Percentiles rank a stretch among this genome's conserved stretches.
phyloP scores from a whole-genome alignment of 2,888 invertebrate species.

The Drosophila colorata region DNA sequence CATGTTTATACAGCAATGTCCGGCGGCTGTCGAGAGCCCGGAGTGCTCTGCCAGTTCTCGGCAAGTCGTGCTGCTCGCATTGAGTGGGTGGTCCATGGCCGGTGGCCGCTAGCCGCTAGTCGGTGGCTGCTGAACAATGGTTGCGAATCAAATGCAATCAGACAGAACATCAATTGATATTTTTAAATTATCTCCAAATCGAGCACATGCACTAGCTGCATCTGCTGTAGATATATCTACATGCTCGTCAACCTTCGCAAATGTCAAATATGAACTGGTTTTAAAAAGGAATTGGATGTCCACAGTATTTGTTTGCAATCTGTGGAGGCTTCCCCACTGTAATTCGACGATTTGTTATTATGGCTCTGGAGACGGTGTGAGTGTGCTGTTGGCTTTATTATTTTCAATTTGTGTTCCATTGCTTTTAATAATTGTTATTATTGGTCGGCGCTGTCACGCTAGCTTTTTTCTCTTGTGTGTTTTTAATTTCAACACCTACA shows the following conservation, averaged over 20 bases:
- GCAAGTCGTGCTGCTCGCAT: constrained; percentile 19
- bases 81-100: constrained; percentile 32
- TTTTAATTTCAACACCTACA: constrained; percentile 73
- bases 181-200: not conserved
- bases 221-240: not conserved
- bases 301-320: not conserved
- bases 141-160: constrained; percentile 32
- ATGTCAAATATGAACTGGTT: not conserved
- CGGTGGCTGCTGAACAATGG: constrained; percentile 45
- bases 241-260: no score
- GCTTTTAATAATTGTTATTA: constrained; percentile 76
- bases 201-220: no score
- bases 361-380: constrained; percentile 7
- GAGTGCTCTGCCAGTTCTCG: constrained; percentile 22
- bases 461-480: constrained; percentile 39
- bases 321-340: constrained; percentile 28
- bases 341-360: constrained; percentile 27
- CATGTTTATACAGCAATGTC: constrained; percentile 76
- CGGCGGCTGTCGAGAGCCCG: constrained; percentile 47
- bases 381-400: constrained; percentile 61
- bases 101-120: not conserved
- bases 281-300: not conserved
- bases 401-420: constrained; percentile 74
- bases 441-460: constrained; percentile 39
- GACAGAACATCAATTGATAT: constrained; percentile 22